Base-by-base conservation (phyloP, 2,888 invertebrate species). In the Lysandra coridon region DNA sequence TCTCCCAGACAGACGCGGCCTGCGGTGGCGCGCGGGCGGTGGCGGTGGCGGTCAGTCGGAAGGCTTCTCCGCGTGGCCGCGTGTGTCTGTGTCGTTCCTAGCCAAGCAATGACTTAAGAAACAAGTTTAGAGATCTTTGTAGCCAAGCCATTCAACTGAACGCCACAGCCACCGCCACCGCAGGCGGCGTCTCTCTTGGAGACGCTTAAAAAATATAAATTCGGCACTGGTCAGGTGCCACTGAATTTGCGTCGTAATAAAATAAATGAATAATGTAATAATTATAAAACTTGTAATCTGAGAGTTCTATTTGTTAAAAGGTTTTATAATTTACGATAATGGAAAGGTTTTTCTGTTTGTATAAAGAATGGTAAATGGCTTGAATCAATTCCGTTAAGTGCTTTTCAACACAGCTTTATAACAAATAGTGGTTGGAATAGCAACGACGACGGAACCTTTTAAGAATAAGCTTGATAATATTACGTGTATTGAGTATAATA, bases 341-440 rank as follows among this genome's bases (percentile, higher is more conserved):
- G 92, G 92, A 92, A 92, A 91, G 91, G 91, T 91, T 86, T 87
- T 87, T 92, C 91, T 93, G 92, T 93, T 93, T 94, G 92, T 93
- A 92, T 92, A 91, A 93, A 92, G 92, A 93, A 92, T 93, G 90
- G 93, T 92, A 92, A 94, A 94, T 93, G 92, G 92, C 91, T 90
- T 91, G 92, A 93, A 93, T 93, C 94, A 94, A 94, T 94, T 91
- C 88, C 90, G 91, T 90, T 94, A 93, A 94, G 94, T 94, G 94
- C 91, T 93, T 93, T 94, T 91, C 90, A 91, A 90, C 91, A 89
- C 90, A 91, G 92, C 92, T 94, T 94, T 94, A 94, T 92, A 57
- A 60, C 73, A 30, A 57, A 33, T 76, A 91, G 76, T 76, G 76
- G 76, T 76, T 76, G 14, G 57, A 53, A 76, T 57, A 76, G 53